phyloP scores from a whole-genome alignment of 2,888 invertebrate genomes.

The Chelonus formosanus region DNA sequence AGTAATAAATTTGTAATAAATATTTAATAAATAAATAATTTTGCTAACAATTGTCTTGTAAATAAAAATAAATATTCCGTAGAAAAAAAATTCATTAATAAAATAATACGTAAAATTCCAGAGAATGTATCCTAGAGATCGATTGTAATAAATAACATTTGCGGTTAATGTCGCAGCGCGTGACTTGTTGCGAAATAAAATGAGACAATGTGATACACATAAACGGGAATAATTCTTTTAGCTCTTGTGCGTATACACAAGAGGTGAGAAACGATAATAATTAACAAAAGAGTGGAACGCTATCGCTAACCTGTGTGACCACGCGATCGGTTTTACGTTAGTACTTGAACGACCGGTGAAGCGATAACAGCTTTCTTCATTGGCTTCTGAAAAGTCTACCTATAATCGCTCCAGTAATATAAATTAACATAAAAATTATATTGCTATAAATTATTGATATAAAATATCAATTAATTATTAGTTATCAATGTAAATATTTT shows the following conservation, averaged over 20 bases:
- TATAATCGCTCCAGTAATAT: too few relatives aligned
- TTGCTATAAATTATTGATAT: too few relatives aligned
- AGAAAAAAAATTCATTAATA: neutral
- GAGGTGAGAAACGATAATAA: slow-evolving; percentile 60
- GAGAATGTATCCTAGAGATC: slow-evolving; percentile 3
- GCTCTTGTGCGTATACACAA: neutral
- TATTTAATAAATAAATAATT: neutral
- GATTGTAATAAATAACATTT: slow-evolving; percentile 10
- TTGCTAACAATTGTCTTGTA: neutral
- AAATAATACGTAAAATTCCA: neutral
- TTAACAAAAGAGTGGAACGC: slow-evolving; percentile 46
- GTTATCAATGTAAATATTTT: too few relatives aligned
- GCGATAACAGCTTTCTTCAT: slow-evolving; percentile 26
- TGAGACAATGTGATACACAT: slow-evolving; percentile 6
- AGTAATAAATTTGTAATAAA: neutral
- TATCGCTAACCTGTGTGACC: slow-evolving; percentile 26
- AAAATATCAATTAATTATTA: too few relatives aligned
- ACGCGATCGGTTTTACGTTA: slow-evolving; percentile 26
- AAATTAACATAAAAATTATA: too few relatives aligned
- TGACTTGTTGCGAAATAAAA: slow-evolving; percentile 18
- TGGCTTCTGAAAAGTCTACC: too few relatives aligned
- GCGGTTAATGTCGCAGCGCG: slow-evolving; percentile 9
- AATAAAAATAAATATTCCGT: slow-evolving; percentile 11
- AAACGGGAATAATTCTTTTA: slow-evolving; percentile 13
- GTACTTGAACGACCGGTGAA: slow-evolving; percentile 23